Conservation (phyloP, 2,797 vertebrate species). For the Remorina albescens region DNA sequence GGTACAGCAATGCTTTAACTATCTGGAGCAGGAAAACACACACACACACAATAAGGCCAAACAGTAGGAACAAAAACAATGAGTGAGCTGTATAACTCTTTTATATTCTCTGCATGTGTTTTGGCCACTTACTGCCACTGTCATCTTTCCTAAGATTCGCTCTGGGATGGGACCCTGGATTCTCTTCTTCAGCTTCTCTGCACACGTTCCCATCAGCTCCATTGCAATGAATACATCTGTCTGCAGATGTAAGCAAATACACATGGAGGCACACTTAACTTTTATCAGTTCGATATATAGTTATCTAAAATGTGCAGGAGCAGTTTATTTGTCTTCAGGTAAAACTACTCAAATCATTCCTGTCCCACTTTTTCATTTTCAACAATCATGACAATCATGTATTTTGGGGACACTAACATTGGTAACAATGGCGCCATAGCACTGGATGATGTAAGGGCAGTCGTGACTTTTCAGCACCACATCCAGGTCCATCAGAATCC, state of each 20-base stretch:
- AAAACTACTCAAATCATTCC: not conserved
- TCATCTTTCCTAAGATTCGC: conserved; percentile 96
- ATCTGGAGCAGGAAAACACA: conserved; percentile 81
- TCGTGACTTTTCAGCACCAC: conserved; percentile 97
- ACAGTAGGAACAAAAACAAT: not conserved
- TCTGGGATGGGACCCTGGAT: conserved; percentile 97
- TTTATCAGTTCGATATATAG: conserved; percentile 12
- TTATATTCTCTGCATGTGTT: not conserved
- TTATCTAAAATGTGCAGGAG: not conserved
- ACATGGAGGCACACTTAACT: conserved; percentile 8
- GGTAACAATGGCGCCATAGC: conserved; percentile 97
- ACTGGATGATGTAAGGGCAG: conserved; percentile 97
- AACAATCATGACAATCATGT: not conserved
- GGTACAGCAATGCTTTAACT: conserved; percentile 93
- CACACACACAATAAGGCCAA: not conserved
- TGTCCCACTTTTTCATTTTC: not conserved
- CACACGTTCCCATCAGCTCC: conserved; percentile 98
- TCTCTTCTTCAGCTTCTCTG: conserved; percentile 96
- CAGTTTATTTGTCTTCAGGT: conserved; percentile 1
- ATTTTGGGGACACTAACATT: conserved; percentile 83
- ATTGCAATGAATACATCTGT: conserved; percentile 98
- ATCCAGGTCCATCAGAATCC: conserved; percentile 96
- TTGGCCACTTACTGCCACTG: conserved; percentile 89
- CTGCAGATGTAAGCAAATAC: conserved; percentile 69
- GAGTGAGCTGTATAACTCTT: not conserved